Base-by-base conservation (phyloP, 37 sponge, comb jelly and placozoan species). In the Crambe crambe region DNA sequence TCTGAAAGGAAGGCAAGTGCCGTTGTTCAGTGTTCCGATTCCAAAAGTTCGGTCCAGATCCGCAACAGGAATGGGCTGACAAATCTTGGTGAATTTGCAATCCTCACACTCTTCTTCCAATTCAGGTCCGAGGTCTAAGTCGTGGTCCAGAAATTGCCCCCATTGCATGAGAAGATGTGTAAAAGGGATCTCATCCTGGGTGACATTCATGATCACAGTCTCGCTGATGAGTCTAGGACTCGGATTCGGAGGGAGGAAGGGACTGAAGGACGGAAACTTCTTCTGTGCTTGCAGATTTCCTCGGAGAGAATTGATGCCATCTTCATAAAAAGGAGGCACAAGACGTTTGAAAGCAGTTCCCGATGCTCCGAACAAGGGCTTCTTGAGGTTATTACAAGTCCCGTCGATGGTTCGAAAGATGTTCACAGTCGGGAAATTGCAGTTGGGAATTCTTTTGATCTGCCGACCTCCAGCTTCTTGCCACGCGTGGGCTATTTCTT, bases 101-200 rank as follows among this genome's bases (percentile, higher is more conserved):
- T 63, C 75, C 21, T 86, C 79, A 37, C 86, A 85, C 35, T 82
- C 79, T n/a, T 47, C 83, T 25, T 77, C 79, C 18, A 89, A 59
- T 26, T 83, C 87, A 27, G 83, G 84, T 1, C 66, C 57, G 35
- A 82, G 79, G 79, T 83, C 84, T 2, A 89, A 29, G 74, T 97
- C 97, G 74, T 97, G 97, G 68, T 97, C 97, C 25, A 97, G 79
- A 69, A 93, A 97, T 77, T 97, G 97, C 5, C 97, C 97, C 85
- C 85, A 97, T 72, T 97, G 97, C 92, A 97, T 94, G 75, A 91
- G 85, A 37, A 97, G 63, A 76, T 91, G 94, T 9, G 92, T 91
- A 42, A 90, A 79, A 5, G 70, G 78, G 15, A 63, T 27, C 70
- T 84, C 85, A 15, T 84, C 85, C 32, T 58, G 44, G 10, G 73